Conservation (phyloP, 2,888 invertebrate species). For the Andrena haemorrhoa region DNA sequence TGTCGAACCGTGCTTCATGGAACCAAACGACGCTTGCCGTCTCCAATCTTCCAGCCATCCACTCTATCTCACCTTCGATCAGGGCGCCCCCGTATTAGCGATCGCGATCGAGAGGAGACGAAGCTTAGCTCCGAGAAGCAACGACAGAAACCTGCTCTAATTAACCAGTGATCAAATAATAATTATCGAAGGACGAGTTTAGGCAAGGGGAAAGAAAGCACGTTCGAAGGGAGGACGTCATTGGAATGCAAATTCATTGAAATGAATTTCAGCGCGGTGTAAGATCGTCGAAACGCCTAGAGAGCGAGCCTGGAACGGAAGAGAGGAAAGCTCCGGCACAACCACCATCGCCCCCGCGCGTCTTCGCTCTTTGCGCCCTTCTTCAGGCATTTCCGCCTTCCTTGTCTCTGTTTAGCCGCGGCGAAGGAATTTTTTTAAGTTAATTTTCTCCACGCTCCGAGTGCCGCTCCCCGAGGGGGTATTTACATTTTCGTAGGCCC, state of each 20-base stretch:
- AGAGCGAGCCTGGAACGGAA: constrained; percentile 47
- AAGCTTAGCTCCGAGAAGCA: neutral
- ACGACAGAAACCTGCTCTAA: constrained; percentile 60
- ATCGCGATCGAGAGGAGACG: constrained; percentile 3
- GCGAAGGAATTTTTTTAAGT: constrained; percentile 69
- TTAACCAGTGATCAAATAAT: constrained; percentile 68
- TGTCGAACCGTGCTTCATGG: constrained; percentile 32
- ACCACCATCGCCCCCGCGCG: constrained; percentile 23
- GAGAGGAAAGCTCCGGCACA: constrained; percentile 51
- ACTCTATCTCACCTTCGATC: constrained; percentile 10
- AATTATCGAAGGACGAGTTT: constrained; percentile 61
- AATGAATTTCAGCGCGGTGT: constrained; percentile 79
- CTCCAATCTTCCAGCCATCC: neutral
- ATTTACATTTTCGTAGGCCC: constrained; percentile 72
- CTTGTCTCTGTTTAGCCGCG: constrained; percentile 51
- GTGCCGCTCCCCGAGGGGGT: constrained; percentile 63
- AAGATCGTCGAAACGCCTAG: constrained; percentile 76
- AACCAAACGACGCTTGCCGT: constrained; percentile 47
- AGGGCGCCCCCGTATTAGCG: neutral
- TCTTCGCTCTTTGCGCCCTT: neutral
- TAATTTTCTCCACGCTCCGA: constrained; percentile 73
- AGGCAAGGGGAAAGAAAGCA: constrained; percentile 19
- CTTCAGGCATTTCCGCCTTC: constrained; percentile 37
- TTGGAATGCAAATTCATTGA: constrained; percentile 81
- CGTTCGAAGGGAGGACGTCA: constrained; percentile 25